Evolutionary conservation across 53 echinoderm and acorn worm species (phyloP).

Genomic region (Mesocentrotus franciscanus): DNA sequence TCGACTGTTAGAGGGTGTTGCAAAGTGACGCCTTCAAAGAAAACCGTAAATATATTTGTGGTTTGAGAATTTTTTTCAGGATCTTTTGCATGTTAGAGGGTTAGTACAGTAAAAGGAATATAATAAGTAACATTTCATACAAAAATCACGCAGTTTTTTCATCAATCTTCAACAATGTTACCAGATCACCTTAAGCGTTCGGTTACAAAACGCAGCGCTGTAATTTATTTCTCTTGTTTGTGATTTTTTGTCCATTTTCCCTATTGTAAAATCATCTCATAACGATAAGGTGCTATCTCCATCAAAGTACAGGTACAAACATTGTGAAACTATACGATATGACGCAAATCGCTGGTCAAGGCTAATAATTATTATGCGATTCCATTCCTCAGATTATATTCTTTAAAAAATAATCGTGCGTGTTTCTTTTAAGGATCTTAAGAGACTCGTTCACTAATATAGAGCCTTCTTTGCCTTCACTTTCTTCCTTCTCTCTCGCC

Average conservation of each 20-base stretch:
- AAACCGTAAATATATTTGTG: no score
- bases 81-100: no score
- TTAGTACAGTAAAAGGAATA: no score
- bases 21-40: no score
- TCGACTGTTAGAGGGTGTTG: no score
- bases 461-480: background rate
- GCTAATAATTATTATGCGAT: background rate
- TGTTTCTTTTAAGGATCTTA: background rate
- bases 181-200: no score
- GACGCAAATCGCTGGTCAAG: slow-evolving; percentile 29
- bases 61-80: no score
- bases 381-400: background rate
- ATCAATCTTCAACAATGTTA: no score
- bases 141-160: no score
- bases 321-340: background rate
- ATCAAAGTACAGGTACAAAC: background rate
- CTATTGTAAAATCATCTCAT: background rate
- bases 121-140: no score
- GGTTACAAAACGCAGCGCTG: background rate
- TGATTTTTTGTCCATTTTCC: background rate
- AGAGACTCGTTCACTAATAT: background rate
- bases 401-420: background rate
- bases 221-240: background rate
- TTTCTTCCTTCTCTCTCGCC: background rate
- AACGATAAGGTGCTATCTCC: background rate